phyloP scores from a whole-genome alignment of 2,797 vertebrate genomes.

The Harpia harpyja region DNA sequence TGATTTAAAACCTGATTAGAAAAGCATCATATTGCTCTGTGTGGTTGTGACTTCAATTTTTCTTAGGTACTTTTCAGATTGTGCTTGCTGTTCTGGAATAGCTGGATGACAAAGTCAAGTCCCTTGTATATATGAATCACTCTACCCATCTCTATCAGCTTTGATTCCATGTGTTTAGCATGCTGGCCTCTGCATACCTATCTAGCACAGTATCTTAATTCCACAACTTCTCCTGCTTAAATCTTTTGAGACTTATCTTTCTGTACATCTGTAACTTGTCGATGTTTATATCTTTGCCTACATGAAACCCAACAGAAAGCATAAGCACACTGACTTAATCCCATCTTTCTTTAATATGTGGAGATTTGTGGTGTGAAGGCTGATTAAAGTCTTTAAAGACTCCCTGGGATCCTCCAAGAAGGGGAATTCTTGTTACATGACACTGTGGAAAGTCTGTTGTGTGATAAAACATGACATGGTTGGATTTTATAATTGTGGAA shows the following conservation, averaged over 20 bases:
- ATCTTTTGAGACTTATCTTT: neutral
- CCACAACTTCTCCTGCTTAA: neutral
- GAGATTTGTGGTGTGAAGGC: neutral
- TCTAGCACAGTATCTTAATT: neutral
- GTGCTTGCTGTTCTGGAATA: neutral
- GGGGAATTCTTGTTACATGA: neutral
- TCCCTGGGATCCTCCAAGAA: neutral
- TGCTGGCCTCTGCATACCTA: neutral
- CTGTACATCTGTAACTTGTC: neutral
- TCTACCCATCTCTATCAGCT: neutral
- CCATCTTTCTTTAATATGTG: neutral
- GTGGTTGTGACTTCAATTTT: neutral
- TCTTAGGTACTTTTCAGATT: neutral
- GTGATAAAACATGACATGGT: neutral
- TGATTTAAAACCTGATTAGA: slow-evolving; percentile 56
- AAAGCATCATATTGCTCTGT: neutral
- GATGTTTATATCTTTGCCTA: neutral
- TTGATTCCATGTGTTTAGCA: neutral
- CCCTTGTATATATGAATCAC: neutral
- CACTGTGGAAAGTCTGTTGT: neutral
- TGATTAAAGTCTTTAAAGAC: neutral
- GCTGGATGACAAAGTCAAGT: neutral
- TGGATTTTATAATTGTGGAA: neutral
- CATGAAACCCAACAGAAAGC: neutral
- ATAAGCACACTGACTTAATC: neutral